Conservation (phyloP, 1,140 invertebrate species). For the Apis laboriosa region DNA sequence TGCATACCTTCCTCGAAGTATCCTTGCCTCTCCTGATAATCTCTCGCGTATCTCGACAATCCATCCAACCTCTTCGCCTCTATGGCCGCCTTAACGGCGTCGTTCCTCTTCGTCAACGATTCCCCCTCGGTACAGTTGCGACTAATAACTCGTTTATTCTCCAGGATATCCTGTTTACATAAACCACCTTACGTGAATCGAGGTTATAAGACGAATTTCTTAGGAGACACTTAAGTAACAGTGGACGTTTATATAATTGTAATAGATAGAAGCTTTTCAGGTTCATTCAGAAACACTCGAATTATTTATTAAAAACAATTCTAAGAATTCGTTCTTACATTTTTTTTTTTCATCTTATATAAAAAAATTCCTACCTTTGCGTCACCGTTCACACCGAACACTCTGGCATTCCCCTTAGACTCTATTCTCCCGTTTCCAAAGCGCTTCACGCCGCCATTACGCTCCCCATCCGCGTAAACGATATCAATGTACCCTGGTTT, state of each 20-base stretch:
- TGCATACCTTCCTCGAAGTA: slow-evolving; percentile 78
- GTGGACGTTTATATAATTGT: too few relatives aligned
- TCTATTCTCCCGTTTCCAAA: slow-evolving; percentile 71
- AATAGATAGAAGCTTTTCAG: too few relatives aligned
- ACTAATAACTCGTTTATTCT: slow-evolving; percentile 69
- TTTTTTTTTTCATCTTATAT: too few relatives aligned
- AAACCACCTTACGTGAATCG: not conserved
- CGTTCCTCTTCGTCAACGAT: slow-evolving; percentile 73
- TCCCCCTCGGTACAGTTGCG: slow-evolving; percentile 78
- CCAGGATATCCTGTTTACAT: slow-evolving; percentile 69
- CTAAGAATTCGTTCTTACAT: too few relatives aligned
- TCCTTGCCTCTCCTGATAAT: slow-evolving; percentile 76
- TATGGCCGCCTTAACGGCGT: slow-evolving; percentile 64
- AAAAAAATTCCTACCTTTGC: slow-evolving; percentile 63
- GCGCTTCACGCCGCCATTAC: slow-evolving; percentile 48
- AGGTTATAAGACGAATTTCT: too few relatives aligned
- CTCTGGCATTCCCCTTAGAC: slow-evolving; percentile 53
- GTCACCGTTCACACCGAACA: slow-evolving; percentile 69
- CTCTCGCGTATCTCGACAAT: slow-evolving; percentile 74
- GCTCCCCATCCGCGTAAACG: slow-evolving; percentile 70
- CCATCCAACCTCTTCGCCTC: slow-evolving; percentile 72
- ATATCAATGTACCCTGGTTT: slow-evolving; percentile 75
- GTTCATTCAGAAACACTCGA: too few relatives aligned
- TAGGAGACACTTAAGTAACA: too few relatives aligned
- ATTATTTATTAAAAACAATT: too few relatives aligned